Evolutionary conservation across 2,888 invertebrate species (phyloP), one percentile per base, ranked within the genome.

Genomic region (Ichneumoninae sp.): DNA sequence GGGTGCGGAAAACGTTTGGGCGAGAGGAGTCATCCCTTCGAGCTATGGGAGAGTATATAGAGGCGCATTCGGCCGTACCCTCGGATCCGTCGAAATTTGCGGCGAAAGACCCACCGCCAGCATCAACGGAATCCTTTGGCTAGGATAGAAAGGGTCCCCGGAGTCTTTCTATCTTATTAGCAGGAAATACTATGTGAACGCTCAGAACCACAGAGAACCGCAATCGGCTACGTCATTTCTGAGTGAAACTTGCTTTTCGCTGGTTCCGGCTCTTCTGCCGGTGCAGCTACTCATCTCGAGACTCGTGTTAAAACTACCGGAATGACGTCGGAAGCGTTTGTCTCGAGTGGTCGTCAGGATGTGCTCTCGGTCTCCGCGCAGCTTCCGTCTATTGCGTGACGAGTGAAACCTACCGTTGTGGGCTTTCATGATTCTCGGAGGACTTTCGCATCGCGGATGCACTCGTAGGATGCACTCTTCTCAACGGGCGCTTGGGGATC

Each of bases 251-350:
- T 3, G 52, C 73, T 75, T 73, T 30, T 22, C 54, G n/a, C 50
- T 60, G 50, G 6, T 57, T 40, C 60, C 8, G 40, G 16, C 40
- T 54, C 36, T 71, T 52, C 57, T 19, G 71, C 16, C 63, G 44
- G 30, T 66, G 33, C 30, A 57, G 57, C 57, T 68, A 73, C 40
- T 75, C 70, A 66, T 60, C 47, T 76, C 85, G 76, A 88, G 87
- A 85, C 74, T 81, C 81, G 85, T 85, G 89, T 85, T 83, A 81
- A 87, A 88, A 91, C 88, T 83, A 80, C 80, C 68, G 78, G 83
- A 76, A 87, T 81, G 86, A 86, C 86, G 86, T 82, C 69, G 85
- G 75, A 86, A 88, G 79, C 85, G 74, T 86, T 84, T 77, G 81
- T 84, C 82, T 82, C 79, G 60, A 77, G 84, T 85, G 81, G 71